Evolutionary conservation across 2,888 invertebrate species (phyloP), one percentile per base, ranked within the genome.

Genomic region (Belgica antarctica): DNA sequence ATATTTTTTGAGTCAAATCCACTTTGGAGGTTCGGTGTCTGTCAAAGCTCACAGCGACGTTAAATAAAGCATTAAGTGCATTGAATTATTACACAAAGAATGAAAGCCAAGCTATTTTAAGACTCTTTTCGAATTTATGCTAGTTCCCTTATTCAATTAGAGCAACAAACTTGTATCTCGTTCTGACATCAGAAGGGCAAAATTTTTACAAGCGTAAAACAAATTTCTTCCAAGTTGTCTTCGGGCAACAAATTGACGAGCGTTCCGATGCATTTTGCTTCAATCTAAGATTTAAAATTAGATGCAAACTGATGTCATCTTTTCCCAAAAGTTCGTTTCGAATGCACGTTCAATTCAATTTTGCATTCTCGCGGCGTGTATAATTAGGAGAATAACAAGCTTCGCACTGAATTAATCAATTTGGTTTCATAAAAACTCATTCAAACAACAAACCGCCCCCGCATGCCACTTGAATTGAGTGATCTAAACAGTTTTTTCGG

Each of bases 291-390:
- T 41, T 41, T 41, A 41, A 41, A 41, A 41, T 41, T 41, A 41
- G 41, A 41, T 41, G 41, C 41, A 41, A n/a, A 41, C 15, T 41
- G 41, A 41, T 41, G 41, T 41, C 41, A 41, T 41, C 12, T 41
- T 10, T 2, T n/a, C n/a, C 8, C 10, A 41, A 2, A 10, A 41
- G 41, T 10, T 2, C n/a, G n/a, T n/a, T 41, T 41, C 15, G 41
- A n/a, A 41, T 41, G 12, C 41, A 41, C 15, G 10, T 41, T 41
- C 15, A 41, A 41, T 41, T 41, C 12, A 41, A 15, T 15, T 41
- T 41, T 41, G 41, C n/a, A 41, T 41, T n/a, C 15, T 41, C 41
- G 12, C 10, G 41, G 15, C 41, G 41, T n/a, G n/a, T 41, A n/a
- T 41, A 7, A 34, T 34, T 15, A 15, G n/a, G 41, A 41, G 34